Base-by-base conservation (phyloP, 2,113 vertebrate genomes). In the Oenanthe oenanthe region DNA sequence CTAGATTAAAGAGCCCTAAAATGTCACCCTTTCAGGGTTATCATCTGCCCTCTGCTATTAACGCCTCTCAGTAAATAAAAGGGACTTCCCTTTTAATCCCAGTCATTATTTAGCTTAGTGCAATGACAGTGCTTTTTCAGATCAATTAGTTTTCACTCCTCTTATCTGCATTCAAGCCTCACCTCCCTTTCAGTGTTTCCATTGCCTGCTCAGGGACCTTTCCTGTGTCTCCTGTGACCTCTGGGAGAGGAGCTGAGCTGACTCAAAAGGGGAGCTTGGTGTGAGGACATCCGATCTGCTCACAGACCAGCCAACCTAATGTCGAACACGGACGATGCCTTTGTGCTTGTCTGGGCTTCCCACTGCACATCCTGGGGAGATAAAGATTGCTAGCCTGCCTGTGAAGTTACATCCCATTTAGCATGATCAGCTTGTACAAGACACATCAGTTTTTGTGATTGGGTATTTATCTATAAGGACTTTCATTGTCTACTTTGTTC, bases 101-200 rank as follows among this genome's bases (percentile, higher is more conserved):
- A 86, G 63, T 63, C 92, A 96, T 95, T 96, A 96, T 95, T 95
- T n/a, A n/a, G n/a, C n/a, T n/a, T n/a, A n/a, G 61, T 53, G 74
- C 53, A 86, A 85, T 80, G 67, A 77, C 48, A 34, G 68, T 40
- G 45, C 53, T 80, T 95, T 94, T 86, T 58, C 65, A 88, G 88
- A 95, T 92, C 72, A 96, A 96, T 90, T 95, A 92, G 82, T 93
- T 92, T 92, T 92, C 85, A 71, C 68, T 95, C 65, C 36, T 86
- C 75, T 95, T 92, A 90, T 92, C 94, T 94, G 60, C 42, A 86
- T 92, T 96, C 67, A 88, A 88, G 79, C 72, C 48, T 93, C 79
- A 83, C 31, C 60, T 88, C 92, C 62, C 57, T 86, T 93, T 94
- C 94, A 93, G n/a, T 20, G 36, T 57, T 88, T 88, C 94, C 75